These are phyloP conservation scores for Equus przewalskii DNA, from an alignment of 2,113 vertebrate species.

Conservation along the genomic window DNA sequence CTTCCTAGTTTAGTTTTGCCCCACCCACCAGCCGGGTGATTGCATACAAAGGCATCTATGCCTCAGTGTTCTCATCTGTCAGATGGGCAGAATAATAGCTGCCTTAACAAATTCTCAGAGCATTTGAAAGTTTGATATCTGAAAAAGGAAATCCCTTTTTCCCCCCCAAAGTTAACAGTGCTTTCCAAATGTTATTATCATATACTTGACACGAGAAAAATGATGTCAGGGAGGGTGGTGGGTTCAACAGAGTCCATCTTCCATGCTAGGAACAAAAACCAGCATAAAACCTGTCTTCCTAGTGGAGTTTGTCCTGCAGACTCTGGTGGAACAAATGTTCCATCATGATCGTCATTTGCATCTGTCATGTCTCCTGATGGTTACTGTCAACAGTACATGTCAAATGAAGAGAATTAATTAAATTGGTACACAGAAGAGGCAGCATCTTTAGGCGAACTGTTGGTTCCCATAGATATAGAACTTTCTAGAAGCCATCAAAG, in stretches of 20 bases:
- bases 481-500: neutral
- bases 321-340: neutral
- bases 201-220: neutral
- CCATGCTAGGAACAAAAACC: neutral
- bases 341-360: neutral
- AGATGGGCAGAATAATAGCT: too few relatives aligned
- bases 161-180: neutral
- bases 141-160: neutral
- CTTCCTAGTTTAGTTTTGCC: fast-evolving
- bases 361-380: neutral
- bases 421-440: neutral
- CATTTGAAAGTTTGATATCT: neutral
- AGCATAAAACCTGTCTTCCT: neutral
- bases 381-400: fast-evolving
- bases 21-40: fast-evolving
- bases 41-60: fast-evolving
- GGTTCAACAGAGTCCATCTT: neutral
- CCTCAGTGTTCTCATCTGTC: fast-evolving
- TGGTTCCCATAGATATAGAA: neutral
- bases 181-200: neutral
- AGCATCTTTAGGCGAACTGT: neutral
- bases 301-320: neutral
- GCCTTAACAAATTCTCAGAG: neutral
- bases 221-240: neutral
- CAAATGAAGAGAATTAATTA: neutral